Conservation (phyloP, 2,888 invertebrate species). For the Epinotia brunnichana region DNA sequence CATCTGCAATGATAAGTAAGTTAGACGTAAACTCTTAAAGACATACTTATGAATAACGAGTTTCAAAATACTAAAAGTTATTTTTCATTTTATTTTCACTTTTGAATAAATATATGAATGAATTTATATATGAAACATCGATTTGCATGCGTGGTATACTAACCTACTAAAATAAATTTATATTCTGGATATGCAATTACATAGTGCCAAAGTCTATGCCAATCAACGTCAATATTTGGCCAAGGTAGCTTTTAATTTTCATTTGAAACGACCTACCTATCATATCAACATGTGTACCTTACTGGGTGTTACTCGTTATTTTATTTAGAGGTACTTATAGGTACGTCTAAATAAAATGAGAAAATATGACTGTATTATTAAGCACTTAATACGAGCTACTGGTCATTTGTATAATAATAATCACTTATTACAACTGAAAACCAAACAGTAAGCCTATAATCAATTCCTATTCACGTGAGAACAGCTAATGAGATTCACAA, state of each 20-base stretch:
- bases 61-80: background rate
- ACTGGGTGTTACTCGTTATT: too few relatives aligned
- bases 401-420: background rate
- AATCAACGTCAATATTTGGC: too few relatives aligned
- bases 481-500: slow-evolving; percentile 30
- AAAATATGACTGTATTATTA: slow-evolving; percentile 2
- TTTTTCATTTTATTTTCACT: background rate
- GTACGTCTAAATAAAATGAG: background rate
- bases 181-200: too few relatives aligned
- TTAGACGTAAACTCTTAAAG: background rate
- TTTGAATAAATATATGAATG: too few relatives aligned
- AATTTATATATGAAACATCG: too few relatives aligned
- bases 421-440: slow-evolving; percentile 31
- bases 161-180: too few relatives aligned
- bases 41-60: background rate
- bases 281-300: too few relatives aligned
- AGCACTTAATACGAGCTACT: slow-evolving; percentile 6
- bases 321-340: too few relatives aligned
- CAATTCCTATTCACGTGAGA: slow-evolving; percentile 45
- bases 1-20: background rate
- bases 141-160: too few relatives aligned
- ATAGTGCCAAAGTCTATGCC: too few relatives aligned
- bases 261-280: too few relatives aligned
- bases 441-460: slow-evolving; percentile 45
- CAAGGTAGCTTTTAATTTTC: too few relatives aligned